A percentile compares a stretch with the other conserved stretches of the same genome.
Evolutionary conservation across 2,797 vertebrate genomes (phyloP).

Genomic region (Myotis pilosus): DNA sequence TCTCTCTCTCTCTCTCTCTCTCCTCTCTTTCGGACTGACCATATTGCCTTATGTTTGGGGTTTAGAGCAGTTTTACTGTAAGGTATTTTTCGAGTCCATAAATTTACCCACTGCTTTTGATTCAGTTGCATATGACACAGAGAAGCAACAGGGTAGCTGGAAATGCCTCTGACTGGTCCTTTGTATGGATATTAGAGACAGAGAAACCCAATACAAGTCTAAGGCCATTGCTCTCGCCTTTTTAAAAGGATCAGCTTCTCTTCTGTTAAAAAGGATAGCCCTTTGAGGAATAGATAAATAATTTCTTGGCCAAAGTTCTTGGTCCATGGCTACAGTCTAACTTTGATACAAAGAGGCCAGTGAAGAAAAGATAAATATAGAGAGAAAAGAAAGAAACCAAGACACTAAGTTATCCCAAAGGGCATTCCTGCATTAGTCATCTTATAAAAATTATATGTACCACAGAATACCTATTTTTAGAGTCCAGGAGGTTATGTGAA

Average conservation of each 20-base stretch:
- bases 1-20: neutral
- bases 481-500: constrained; percentile 72
- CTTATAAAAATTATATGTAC: constrained; percentile 78
- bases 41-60: constrained; percentile 75
- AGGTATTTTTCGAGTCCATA: constrained; percentile 75
- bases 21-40: neutral
- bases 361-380: constrained; percentile 72
- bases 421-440: constrained; percentile 78
- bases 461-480: constrained; percentile 78
- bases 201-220: neutral
- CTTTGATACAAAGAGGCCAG: constrained; percentile 57
- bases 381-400: constrained; percentile 66
- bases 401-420: constrained; percentile 69
- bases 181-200: neutral
- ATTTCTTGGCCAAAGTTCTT: constrained; percentile 32
- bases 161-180: neutral
- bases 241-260: neutral
- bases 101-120: constrained; percentile 60
- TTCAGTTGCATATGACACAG: neutral
- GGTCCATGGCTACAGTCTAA: constrained; percentile 35
- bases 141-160: neutral
- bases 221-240: neutral
- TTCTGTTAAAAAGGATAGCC: neutral
- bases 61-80: constrained; percentile 68
- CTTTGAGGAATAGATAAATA: neutral